phyloP scores from a whole-genome alignment of 2,888 invertebrate genomes.

The Eucera pruinosa region DNA sequence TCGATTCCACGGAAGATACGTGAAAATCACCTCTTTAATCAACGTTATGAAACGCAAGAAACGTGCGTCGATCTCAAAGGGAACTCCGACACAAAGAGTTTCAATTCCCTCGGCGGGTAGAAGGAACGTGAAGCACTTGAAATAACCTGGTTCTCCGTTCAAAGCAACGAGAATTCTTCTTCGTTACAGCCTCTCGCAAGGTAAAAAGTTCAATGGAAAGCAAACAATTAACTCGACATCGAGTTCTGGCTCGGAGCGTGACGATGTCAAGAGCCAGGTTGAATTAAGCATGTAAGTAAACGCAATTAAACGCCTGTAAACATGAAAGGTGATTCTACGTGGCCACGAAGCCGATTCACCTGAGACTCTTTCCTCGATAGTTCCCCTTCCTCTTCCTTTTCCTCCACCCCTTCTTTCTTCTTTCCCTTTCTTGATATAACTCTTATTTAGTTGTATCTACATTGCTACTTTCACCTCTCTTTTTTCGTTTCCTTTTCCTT shows the following conservation, averaged over 20 bases:
- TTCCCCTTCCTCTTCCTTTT: neutral
- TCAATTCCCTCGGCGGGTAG: neutral
- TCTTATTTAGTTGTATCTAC: neutral
- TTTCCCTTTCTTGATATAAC: neutral
- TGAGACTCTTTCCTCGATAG: neutral
- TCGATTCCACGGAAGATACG: neutral
- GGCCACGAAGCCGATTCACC: constrained; percentile 2
- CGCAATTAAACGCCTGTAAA: constrained; percentile 56
- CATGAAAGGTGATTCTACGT: constrained; percentile 23
- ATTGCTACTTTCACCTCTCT: too few relatives aligned
- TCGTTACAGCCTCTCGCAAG: neutral
- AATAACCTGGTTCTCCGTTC: neutral
- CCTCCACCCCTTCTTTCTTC: neutral
- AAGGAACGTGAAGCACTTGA: constrained; percentile 11
- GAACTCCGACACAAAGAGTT: neutral
- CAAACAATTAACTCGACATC: constrained; percentile 38
- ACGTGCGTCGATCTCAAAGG: neutral
- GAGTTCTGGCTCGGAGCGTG: neutral
- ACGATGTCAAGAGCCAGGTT: constrained; percentile 18
- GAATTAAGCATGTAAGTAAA: constrained; percentile 57
- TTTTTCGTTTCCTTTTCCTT: too few relatives aligned
- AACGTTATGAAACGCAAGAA: neutral
- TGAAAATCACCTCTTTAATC: neutral
- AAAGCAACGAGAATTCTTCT: constrained; percentile 1
- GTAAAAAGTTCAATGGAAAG: constrained; percentile 14